Base-by-base conservation (phyloP, 2,888 invertebrate species). In the Sepioteuthis lessoniana region DNA sequence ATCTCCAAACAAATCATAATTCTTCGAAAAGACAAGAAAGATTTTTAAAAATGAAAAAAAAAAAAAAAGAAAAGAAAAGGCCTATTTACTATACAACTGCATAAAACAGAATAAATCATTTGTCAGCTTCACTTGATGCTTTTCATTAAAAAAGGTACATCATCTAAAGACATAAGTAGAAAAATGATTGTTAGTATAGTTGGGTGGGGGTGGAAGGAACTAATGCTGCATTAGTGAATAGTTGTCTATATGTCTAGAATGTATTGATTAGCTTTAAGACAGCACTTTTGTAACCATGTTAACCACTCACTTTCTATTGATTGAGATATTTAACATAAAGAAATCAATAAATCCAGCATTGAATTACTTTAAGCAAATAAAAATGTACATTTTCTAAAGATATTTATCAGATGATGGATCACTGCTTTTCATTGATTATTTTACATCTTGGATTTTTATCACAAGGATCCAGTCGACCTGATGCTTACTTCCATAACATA, bases 191-290 rank as follows among this genome's bases (percentile, higher is more conserved):
- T 76, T 60, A 31, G 76, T 35, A n/a, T 35, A 25, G n/a, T 10
- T 35, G 76, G 4, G 76, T 10, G 19, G n/a, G n/a, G 0, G n/a
- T 13, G 1, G 76, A 16, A 0, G 55, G 25, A 4, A n/a, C n/a
- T 76, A 76, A 76, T 35, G n/a, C 4, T 76, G n/a, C n/a, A n/a
- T 76, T 76, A 76, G n/a, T 76, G 76, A 76, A 76, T 19, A 76
- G 76, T 76, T 76, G 76, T 76, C 76, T n/a, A 76, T n/a, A 76
- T n/a, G n/a, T 10, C 76, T n/a, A n/a, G n/a, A n/a, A 76, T n/a
- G 76, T 76, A 76, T 76, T 76, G 76, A 76, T 76, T 76, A 76
- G n/a, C 76, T 76, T 76, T n/a, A n/a, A 76, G n/a, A n/a, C n/a
- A 2, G 76, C 76, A n/a, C 76, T 76, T 76, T 76, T 76, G n/a